Base-by-base conservation (phyloP, 2,797 vertebrate genomes). In the Onychomys arenicola region DNA sequence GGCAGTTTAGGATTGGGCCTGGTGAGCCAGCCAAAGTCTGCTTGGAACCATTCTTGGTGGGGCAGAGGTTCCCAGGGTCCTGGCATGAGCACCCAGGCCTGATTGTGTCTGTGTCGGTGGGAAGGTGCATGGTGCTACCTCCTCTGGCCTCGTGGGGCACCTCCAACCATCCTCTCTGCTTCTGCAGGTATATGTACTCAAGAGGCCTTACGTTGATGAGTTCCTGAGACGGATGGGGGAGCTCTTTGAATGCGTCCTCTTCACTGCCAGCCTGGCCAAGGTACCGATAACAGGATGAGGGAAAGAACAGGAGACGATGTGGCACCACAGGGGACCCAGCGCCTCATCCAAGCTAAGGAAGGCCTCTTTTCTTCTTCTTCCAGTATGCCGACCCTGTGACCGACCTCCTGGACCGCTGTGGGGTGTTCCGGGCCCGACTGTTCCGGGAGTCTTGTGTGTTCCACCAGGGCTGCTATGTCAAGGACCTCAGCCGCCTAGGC, bases 381-480 rank as follows among this genome's bases (percentile, higher is more conserved):
- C 97, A 99, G 99, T 99, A 99, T n/a, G 99, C 99, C 17, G 99
- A 99, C 98, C 99, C 99, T 0, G 99, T 99, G 97, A 99, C 99
- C 0, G 99, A 99, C 98, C 99, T 99, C 97, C 98, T 99, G 98
- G 99, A 99, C 96, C 98, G 98, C 75, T 98, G 98, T 43, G 98
- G 99, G 0, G 99, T 99, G 59, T 99, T 99, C 97, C 98, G 99
- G 95, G 69, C 99, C 57, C 99, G 99, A 71, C 98, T 99, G 0
- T 99, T 99, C 98, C 99, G 99, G 52, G 99, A 99, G 96, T 99
- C 99, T 6, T 99, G 99, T n/a, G 99, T 99, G 34, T 99, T 99
- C 98, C 99, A 99, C 97, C 99, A 99, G 98, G 99, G 99, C 96
- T 99, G 99, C 98, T 99, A 99, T 0, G 99, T 99, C 90, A 99